A percentile compares a stretch with the other conserved stretches of the same genome.
Conservation (phyloP, 1,140 invertebrate genomes). For the Limonius californicus region DNA sequence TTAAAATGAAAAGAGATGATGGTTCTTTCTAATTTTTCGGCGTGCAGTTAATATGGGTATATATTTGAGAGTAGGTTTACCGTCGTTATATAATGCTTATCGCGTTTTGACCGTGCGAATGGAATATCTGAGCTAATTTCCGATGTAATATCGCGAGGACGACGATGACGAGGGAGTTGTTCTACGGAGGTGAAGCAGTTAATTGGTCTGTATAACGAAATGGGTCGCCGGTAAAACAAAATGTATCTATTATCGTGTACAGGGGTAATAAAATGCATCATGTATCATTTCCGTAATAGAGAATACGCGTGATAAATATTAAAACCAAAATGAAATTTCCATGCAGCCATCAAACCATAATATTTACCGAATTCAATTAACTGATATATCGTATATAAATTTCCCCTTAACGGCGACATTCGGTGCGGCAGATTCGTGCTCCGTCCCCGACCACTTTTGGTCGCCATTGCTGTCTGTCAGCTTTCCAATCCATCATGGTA, state of each 20-base stretch:
- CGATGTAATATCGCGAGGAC: too few relatives aligned
- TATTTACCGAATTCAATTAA: slow-evolving; percentile 42
- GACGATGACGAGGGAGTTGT: too few relatives aligned
- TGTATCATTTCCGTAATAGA: slow-evolving; percentile 15
- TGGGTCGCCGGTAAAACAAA: not conserved
- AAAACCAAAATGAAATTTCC: slow-evolving; percentile 37
- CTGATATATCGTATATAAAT: slow-evolving; percentile 40
- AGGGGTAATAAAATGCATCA: slow-evolving; percentile 4
- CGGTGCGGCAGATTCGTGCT: slow-evolving; percentile 20
- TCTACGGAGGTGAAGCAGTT: not conserved
- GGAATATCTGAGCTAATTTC: too few relatives aligned
- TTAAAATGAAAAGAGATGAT: slow-evolving; percentile 14
- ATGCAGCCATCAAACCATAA: slow-evolving; percentile 34
- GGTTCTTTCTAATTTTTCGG: not conserved
- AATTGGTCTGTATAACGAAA: not conserved
- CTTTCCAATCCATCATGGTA: slow-evolving; percentile 41
- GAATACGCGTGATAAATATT: slow-evolving; percentile 33
- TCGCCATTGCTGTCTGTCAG: slow-evolving; percentile 38
- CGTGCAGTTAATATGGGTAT: not conserved
- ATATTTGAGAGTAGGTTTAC: too few relatives aligned
- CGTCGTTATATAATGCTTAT: too few relatives aligned
- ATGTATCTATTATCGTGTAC: slow-evolving; percentile 5
- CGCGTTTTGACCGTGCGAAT: too few relatives aligned
- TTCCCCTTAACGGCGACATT: slow-evolving; percentile 37
- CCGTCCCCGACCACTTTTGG: slow-evolving; percentile 17